Evolutionary conservation across 2,797 vertebrate genomes (phyloP).

Genomic region (Astyanax mexicanus): DNA sequence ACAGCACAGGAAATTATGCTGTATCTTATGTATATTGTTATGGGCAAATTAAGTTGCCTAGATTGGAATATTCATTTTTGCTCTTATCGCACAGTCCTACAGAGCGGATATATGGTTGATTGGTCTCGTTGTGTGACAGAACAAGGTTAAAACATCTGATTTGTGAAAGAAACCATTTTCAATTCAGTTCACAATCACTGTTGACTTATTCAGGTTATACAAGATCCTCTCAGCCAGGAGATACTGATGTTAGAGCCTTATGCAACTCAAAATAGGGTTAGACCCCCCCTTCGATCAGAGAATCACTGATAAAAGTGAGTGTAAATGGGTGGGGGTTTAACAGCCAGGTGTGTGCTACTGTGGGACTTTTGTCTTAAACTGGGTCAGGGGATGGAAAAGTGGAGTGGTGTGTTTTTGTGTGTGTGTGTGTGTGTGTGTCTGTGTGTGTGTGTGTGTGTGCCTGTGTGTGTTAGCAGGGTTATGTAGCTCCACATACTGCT

Average conservation of each 20-base stretch:
- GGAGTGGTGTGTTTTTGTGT: too few relatives aligned
- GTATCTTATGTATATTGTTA: too few relatives aligned
- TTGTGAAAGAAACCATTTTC: too few relatives aligned
- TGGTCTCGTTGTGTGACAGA: too few relatives aligned
- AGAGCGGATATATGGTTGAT: too few relatives aligned
- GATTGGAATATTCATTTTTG: too few relatives aligned
- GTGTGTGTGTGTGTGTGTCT: slow-evolving; percentile 9
- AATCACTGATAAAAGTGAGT: too few relatives aligned
- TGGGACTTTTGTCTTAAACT: slow-evolving; percentile 34
- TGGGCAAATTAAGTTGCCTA: too few relatives aligned
- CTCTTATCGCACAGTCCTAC: too few relatives aligned
- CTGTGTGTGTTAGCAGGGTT: not conserved
- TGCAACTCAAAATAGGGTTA: slow-evolving; percentile 12
- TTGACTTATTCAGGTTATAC: not conserved
- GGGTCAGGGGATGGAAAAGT: slow-evolving; percentile 37
- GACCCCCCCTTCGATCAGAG: not conserved
- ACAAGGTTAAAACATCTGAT: too few relatives aligned
- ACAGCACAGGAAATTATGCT: too few relatives aligned
- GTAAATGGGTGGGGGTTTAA: not conserved
- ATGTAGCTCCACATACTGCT: not conserved
- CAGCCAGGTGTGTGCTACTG: slow-evolving; percentile 24
- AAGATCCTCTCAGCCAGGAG: not conserved
- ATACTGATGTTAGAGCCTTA: slow-evolving; percentile 6
- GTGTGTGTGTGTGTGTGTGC: slow-evolving; percentile 3
- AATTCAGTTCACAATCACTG: too few relatives aligned